phyloP scores from a whole-genome alignment of 2,797 vertebrate genomes.

The Trematomus bernacchii region DNA sequence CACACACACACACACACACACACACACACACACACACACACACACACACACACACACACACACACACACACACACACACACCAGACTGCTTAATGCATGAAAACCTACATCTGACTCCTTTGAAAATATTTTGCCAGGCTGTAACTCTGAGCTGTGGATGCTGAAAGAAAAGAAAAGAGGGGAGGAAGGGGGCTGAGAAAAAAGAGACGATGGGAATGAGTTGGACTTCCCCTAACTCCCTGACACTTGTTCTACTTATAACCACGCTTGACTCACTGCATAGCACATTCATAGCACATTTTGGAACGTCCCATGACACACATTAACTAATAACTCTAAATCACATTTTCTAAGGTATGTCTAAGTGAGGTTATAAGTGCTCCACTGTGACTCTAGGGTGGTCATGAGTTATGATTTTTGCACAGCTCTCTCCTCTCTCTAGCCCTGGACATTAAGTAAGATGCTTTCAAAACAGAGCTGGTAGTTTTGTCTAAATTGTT shows the following conservation, averaged over 20 bases:
- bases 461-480: conserved; percentile 50
- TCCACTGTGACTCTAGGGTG: conserved; percentile 58
- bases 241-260: conserved; percentile 64
- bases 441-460: conserved; percentile 34
- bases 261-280: conserved; percentile 56
- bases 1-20: conserved; percentile 8
- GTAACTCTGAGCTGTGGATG: conserved; percentile 46
- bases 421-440: conserved; percentile 39
- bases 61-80: not conserved
- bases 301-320: conserved; percentile 65
- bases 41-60: not conserved
- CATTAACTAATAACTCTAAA: conserved; percentile 76
- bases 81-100: conserved; percentile 39
- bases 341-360: conserved; percentile 75
- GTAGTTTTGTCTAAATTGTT: conserved; percentile 60
- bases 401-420: conserved; percentile 73
- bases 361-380: conserved; percentile 53
- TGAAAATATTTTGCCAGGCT: conserved; percentile 70
- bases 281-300: conserved; percentile 50
- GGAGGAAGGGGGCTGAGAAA: not conserved
- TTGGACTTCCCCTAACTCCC: conserved; percentile 57
- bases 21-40: conserved; percentile 8
- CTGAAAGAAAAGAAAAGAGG: conserved; percentile 20
- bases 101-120: conserved; percentile 59
- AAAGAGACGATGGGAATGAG: conserved; percentile 27